Evolutionary conservation across 2,797 vertebrate genomes (phyloP), one percentile per base, ranked within the genome.

Genomic region (Crocidura indochinensis): DNA sequence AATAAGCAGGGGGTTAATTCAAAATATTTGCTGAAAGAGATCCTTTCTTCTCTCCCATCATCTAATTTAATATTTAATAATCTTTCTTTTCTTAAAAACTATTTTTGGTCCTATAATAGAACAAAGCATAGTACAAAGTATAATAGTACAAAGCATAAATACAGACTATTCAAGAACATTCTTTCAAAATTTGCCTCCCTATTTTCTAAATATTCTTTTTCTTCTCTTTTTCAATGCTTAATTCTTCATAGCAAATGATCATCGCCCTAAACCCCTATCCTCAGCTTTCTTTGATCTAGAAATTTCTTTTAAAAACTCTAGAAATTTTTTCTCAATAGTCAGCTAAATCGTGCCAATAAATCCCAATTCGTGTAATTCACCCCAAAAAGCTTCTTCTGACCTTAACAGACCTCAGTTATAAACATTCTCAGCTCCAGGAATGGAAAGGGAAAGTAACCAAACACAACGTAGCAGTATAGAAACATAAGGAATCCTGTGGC

Each of bases 1-100:
- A 65, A 83, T 89, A 85, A n/a, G 20, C 38, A 27, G 24, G 19
- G 62, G 26, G n/a, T 29, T 74, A 74, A 74, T 47, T 73, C 46
- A 86, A 91, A 89, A 29, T 29, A 69, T 56, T 93, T 75, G 7
- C 73, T 64, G n/a, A 88, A 29, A 88, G 3, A 85, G 3, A 44
- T 31, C 44, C 22, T 75, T 67, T 64, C 38, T 67, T 62, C 53
- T 27, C 4, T 44, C 26, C n/a, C 9, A 65, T 65, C 60, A 88
- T 31, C 47, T 74, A 89, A 74, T 51, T 91, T 62, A 53, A 38
- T 64, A 81, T 81, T 71, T 26, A 84, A 11, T 49, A 47, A 74
- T 17, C 9, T 85, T 84, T 80, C 75, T 64, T 64, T 69, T 71
- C 14, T 64, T 17, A 80, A 87, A 38, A 22, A 12, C 2, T 60